phyloP scores from a whole-genome alignment of 2,113 vertebrate genomes.

The Coryphaenoides rupestris region DNA sequence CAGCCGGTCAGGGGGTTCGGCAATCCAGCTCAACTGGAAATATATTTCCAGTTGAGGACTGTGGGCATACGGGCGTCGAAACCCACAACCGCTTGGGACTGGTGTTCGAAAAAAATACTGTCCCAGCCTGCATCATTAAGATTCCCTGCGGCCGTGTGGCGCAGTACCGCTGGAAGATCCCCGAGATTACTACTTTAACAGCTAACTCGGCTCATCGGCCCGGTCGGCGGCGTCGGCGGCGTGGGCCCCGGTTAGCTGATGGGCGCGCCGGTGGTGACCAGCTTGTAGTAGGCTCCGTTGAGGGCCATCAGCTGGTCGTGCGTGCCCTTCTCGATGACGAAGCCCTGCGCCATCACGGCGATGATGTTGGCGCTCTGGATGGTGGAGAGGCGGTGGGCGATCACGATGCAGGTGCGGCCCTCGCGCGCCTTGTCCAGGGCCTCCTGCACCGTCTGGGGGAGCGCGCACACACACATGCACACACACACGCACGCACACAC shows the following conservation, averaged over 20 bases:
- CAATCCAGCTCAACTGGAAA: too few relatives aligned
- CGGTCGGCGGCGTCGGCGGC: background rate
- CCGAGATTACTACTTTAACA: too few relatives aligned
- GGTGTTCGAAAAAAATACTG: too few relatives aligned
- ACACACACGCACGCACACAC: too few relatives aligned
- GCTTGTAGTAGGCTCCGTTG: conserved; percentile 77
- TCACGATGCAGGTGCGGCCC: conserved; percentile 73
- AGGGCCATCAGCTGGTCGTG: conserved; percentile 74
- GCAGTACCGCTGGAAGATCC: too few relatives aligned
- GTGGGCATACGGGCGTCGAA: too few relatives aligned
- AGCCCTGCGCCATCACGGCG: conserved; percentile 76
- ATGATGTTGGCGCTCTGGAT: conserved; percentile 80
- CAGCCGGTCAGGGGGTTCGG: too few relatives aligned
- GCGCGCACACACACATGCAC: background rate
- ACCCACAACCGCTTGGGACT: too few relatives aligned
- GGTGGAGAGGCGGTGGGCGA: conserved; percentile 78
- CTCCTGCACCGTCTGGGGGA: conserved; percentile 65
- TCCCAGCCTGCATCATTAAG: too few relatives aligned
- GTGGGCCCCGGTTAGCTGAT: conserved; percentile 65
- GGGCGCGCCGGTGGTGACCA: conserved; percentile 76
- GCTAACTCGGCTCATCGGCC: background rate
- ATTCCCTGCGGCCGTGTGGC: too few relatives aligned
- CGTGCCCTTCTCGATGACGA: conserved; percentile 69
- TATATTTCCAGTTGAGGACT: too few relatives aligned
- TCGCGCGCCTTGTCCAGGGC: conserved; percentile 72